Evolutionary conservation across 2,113 vertebrate genomes (phyloP).

Genomic region (Sander lucioperca): DNA sequence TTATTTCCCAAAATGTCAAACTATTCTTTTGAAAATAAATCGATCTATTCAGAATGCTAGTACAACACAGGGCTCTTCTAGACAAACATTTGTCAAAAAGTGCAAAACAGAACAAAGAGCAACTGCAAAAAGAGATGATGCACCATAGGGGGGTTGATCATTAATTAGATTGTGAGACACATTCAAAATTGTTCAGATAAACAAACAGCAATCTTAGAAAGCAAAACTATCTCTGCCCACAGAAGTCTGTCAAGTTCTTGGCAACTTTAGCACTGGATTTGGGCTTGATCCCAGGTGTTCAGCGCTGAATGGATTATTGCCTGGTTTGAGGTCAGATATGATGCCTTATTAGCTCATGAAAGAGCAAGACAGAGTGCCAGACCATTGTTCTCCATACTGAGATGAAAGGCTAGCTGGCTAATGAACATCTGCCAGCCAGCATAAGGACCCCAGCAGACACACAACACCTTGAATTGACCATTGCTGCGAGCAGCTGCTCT

Average conservation of each 20-base stretch:
- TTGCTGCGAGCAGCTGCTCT: constrained; percentile 82
- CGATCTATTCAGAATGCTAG: not conserved
- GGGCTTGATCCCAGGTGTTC: constrained; percentile 65
- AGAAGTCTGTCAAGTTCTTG: constrained; percentile 58
- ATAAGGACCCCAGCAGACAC: constrained; percentile 80
- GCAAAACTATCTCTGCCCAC: constrained; percentile 13
- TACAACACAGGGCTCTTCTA: not conserved
- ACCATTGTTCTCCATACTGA: constrained; percentile 84
- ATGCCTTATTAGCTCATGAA: constrained; percentile 83
- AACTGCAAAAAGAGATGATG: constrained; percentile 1
- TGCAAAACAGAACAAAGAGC: not conserved
- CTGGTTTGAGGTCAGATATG: constrained; percentile 78
- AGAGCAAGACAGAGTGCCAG: constrained; percentile 78
- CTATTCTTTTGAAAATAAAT: not conserved
- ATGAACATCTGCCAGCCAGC: constrained; percentile 87
- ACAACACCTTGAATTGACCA: constrained; percentile 82
- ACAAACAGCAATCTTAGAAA: constrained; percentile 34
- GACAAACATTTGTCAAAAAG: not conserved
- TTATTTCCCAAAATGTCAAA: not conserved
- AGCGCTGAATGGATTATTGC: constrained; percentile 64
- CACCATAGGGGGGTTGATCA: not conserved
- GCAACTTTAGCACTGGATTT: constrained; percentile 51
- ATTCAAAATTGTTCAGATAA: constrained; percentile 10
- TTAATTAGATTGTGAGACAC: constrained; percentile 12
- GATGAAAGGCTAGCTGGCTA: constrained; percentile 86